Conservation (phyloP, 2,113 vertebrate species). For the Poeciliopsis turrubarensis region DNA sequence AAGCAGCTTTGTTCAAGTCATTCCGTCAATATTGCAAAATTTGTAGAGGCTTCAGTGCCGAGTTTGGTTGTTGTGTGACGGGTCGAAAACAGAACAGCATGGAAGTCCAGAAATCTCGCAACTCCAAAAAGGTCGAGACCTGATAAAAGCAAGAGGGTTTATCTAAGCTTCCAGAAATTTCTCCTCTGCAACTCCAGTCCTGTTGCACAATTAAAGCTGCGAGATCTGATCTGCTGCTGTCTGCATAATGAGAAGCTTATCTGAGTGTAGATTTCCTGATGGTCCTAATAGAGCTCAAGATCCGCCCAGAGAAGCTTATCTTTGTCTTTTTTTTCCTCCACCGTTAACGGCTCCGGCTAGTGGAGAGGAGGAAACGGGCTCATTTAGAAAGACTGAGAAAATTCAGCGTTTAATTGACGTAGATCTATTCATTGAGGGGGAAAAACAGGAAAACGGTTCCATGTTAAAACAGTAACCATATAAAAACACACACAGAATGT, state of each 20-base stretch:
- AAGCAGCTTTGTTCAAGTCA: not conserved
- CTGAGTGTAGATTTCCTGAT: not conserved
- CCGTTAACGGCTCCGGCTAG: not conserved
- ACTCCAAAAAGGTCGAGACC: not conserved
- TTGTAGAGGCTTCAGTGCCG: not conserved
- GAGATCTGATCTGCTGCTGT: not conserved
- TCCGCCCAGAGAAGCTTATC: not conserved
- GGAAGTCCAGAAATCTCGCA: not conserved
- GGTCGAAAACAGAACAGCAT: not conserved
- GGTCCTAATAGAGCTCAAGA: not conserved
- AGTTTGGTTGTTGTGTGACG: not conserved
- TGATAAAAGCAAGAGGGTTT: not conserved
- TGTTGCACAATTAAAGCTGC: not conserved
- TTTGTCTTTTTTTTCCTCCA: not conserved
- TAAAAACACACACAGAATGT: too few relatives aligned
- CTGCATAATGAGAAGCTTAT: slow-evolving; percentile 3
- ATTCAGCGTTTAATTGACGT: too few relatives aligned
- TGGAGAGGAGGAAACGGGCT: not conserved
- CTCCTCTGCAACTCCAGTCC: not conserved
- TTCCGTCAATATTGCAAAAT: not conserved
- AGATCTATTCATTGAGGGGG: too few relatives aligned
- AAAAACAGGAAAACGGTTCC: too few relatives aligned
- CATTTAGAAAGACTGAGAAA: not conserved
- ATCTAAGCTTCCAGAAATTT: not conserved
- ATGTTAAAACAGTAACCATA: too few relatives aligned